Conservation (phyloP, 2,797 vertebrate genomes). For the Megalops cyprinoides region DNA sequence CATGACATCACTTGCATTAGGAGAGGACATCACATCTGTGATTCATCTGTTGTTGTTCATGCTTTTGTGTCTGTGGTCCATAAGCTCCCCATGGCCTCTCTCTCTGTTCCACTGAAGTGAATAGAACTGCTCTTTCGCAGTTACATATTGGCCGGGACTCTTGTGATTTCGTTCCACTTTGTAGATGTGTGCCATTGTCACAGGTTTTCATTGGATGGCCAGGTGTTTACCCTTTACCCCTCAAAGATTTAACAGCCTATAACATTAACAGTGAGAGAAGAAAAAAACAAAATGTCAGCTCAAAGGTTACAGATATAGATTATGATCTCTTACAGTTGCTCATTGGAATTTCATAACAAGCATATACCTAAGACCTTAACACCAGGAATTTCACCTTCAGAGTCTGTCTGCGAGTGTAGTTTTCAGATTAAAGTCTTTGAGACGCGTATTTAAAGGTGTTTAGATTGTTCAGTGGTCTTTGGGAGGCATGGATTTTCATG, state of each 20-base stretch:
- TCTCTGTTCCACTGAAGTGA: neutral
- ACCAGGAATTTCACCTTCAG: too few species aligned
- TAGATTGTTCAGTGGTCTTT: too few species aligned
- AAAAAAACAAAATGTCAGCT: neutral
- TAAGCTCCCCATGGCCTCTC: neutral
- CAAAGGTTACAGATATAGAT: neutral
- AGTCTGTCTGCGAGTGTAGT: too few species aligned
- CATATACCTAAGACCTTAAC: neutral
- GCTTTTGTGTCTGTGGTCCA: constrained; percentile 1
- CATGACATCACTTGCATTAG: too few species aligned
- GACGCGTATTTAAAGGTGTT: too few species aligned
- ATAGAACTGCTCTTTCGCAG: neutral
- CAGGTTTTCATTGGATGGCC: neutral
- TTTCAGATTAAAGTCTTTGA: too few species aligned
- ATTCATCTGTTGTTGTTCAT: constrained; percentile 20
- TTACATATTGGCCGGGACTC: neutral
- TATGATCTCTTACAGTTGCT: neutral
- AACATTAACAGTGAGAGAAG: neutral
- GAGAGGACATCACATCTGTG: constrained; percentile 12
- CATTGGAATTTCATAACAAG: neutral
- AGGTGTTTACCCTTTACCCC: neutral
- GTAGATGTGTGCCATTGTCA: neutral
- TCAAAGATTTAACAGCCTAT: neutral
- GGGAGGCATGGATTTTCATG: neutral
- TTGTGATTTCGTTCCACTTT: neutral